Percentiles rank a stretch among this genome's conserved stretches.
Evolutionary conservation across 2,797 vertebrate species (phyloP).

Genomic region (Sciaenops ocellatus): DNA sequence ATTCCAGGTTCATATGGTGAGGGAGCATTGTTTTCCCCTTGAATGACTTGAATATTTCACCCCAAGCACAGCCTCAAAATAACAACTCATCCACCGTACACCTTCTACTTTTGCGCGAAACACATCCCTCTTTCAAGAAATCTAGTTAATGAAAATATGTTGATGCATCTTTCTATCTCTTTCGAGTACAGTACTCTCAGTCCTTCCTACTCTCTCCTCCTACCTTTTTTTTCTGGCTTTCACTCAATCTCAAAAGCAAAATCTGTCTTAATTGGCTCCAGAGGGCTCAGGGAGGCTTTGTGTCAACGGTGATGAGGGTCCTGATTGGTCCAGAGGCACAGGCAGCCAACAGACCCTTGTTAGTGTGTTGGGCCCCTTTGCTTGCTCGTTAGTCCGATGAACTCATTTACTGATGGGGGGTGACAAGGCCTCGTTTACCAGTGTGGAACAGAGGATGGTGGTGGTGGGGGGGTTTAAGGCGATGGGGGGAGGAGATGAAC

Average conservation of each 20-base stretch:
- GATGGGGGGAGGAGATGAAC: slow-evolving; percentile 4
- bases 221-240: slow-evolving; percentile 52
- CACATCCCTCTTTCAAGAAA: not conserved
- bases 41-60: slow-evolving; percentile 17
- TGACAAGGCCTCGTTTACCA: slow-evolving; percentile 86
- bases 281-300: slow-evolving; percentile 84
- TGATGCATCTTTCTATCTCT: not conserved
- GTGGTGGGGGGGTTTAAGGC: not conserved
- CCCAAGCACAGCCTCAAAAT: not conserved
- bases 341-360: slow-evolving; percentile 88
- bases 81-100: not conserved
- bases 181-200: slow-evolving; percentile 12
- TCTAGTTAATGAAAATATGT: slow-evolving; percentile 8
- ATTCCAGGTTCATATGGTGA: slow-evolving; percentile 50
- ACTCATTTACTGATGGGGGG: slow-evolving; percentile 90
- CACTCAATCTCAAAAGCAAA: slow-evolving; percentile 81
- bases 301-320: slow-evolving; percentile 84
- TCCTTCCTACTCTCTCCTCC: slow-evolving; percentile 13
- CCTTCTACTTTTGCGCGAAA: slow-evolving; percentile 7
- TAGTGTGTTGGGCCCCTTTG: slow-evolving; percentile 86
- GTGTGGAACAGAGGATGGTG: slow-evolving; percentile 58
- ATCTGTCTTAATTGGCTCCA: slow-evolving; percentile 90
- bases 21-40: slow-evolving; percentile 56
- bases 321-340: slow-evolving; percentile 85
- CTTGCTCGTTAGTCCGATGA: slow-evolving; percentile 94